Evolutionary conservation across 1,140 invertebrate species (phyloP), one percentile per base, ranked within the genome.

Genomic region (Caenorhabditis briggsae): DNA sequence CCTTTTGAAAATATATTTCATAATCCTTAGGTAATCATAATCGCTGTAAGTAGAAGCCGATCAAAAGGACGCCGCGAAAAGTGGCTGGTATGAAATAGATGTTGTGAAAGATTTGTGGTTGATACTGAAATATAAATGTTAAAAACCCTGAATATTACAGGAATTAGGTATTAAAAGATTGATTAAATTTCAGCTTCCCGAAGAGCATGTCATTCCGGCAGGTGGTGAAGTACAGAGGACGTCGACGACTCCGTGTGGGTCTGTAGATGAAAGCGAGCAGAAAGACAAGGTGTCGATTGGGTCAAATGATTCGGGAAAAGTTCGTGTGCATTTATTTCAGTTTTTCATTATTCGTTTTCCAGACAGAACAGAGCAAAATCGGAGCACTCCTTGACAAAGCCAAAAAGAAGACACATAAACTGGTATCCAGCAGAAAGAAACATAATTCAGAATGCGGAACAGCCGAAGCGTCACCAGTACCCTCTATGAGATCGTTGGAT

Each of bases 351-450:
- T 14, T 12, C 18, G 9, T 41, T 41, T 83, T 83, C 6, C 82
- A 83, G 82, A 58, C 74, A 16, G 85, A 86, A n/a, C 50, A 59
- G 9, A 86, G 85, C n/a, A 74, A 78, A 53, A 82, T 86, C 11
- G 78, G 85, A 48, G 85, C 74, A 2, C 50, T 88, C 18, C 18
- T 88, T 11, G 87, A 88, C 33, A 88, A 87, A 50, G 85, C 87
- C 2, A 88, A 88, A 87, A 87, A 23, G 18, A 88, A 88, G 48
- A 84, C 59, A n/a, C 56, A 83, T 11, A 88, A 87, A 58, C 20
- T 88, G 84, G 87, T 88, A 9, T 55, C 86, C 25, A 58, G 65
- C 1, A 82, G 70, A 46, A 88, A 88, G 65, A 88, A 87, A 43
- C 43, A 87, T 7, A 87, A 88, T 20, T 83, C 74, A 46, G 74